Percentiles rank a stretch among this genome's conserved stretches.
These are phyloP conservation scores for Ctenodactylus gundi DNA, from an alignment of 2,113 vertebrate species.

Conservation along the genomic window DNA sequence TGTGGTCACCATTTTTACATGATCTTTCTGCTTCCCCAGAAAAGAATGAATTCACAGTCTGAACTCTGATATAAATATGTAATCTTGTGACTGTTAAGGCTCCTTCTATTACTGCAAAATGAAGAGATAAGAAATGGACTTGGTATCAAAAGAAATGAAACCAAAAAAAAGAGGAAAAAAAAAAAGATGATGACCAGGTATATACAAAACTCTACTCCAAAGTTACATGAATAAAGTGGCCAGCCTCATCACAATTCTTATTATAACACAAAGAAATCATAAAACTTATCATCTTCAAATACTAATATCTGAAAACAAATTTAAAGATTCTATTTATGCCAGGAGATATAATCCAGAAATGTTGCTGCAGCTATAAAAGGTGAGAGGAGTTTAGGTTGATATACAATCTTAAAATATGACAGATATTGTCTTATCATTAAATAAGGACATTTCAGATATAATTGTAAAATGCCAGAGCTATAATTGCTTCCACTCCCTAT, in stretches of 20 bases:
- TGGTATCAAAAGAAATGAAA: conserved; percentile 68
- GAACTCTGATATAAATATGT: conserved; percentile 85
- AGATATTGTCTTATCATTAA: conserved; percentile 45
- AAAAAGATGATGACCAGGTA: conserved; percentile 48
- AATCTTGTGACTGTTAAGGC: conserved; percentile 80
- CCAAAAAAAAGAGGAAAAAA: not conserved
- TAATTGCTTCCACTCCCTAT: conserved; percentile 47
- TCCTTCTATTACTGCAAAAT: conserved; percentile 77
- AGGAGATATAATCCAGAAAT: conserved; percentile 58
- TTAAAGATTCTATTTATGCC: conserved; percentile 72
- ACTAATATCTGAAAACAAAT: conserved; percentile 82
- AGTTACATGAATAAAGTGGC: conserved; percentile 32
- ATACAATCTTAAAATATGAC: conserved; percentile 60
- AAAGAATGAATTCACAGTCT: conserved; percentile 85
- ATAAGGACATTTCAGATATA: conserved; percentile 55
- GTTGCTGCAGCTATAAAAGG: conserved; percentile 51
- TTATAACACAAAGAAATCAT: conserved; percentile 4
- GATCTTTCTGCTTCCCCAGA: conserved; percentile 85
- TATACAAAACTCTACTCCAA: conserved; percentile 43
- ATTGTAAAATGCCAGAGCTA: conserved; percentile 23
- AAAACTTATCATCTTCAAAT: conserved; percentile 69
- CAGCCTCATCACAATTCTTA: not conserved
- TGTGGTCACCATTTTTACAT: conserved; percentile 88
- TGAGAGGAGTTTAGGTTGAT: conserved; percentile 51
- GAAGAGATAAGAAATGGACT: conserved; percentile 73